These are phyloP conservation scores for Equus przewalskii DNA, from an alignment of 2,113 vertebrate genomes.

Conservation along the genomic window DNA sequence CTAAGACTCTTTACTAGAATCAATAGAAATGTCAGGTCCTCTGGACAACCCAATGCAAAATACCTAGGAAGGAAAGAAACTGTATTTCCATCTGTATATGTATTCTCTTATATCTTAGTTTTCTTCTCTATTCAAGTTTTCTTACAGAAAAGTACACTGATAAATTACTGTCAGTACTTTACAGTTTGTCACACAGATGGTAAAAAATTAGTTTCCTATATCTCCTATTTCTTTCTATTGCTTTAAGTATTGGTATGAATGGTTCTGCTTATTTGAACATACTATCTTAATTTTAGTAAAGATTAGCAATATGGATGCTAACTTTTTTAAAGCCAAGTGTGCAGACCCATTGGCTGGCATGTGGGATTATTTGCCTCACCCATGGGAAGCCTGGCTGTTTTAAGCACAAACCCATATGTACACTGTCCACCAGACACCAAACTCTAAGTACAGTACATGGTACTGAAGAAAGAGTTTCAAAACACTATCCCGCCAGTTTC, in stretches of 20 bases:
- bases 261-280: background rate
- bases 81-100: background rate
- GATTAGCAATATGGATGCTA: background rate
- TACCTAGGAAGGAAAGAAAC: background rate
- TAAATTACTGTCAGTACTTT: background rate
- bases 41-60: background rate
- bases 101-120: background rate
- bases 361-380: background rate
- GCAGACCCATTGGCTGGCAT: background rate
- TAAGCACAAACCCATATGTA: background rate
- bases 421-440: background rate
- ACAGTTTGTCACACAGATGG: background rate
- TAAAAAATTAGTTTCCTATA: background rate
- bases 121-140: background rate
- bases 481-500: background rate
- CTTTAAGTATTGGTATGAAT: background rate
- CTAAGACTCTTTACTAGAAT: background rate
- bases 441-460: background rate
- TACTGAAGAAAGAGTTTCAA: background rate
- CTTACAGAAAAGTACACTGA: background rate
- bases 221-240: background rate
- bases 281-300: background rate
- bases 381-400: background rate
- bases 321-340: background rate
- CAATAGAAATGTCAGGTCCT: background rate